Evolutionary conservation across 1,140 invertebrate genomes (phyloP).

Genomic region (Leguminivora glycinivorella): DNA sequence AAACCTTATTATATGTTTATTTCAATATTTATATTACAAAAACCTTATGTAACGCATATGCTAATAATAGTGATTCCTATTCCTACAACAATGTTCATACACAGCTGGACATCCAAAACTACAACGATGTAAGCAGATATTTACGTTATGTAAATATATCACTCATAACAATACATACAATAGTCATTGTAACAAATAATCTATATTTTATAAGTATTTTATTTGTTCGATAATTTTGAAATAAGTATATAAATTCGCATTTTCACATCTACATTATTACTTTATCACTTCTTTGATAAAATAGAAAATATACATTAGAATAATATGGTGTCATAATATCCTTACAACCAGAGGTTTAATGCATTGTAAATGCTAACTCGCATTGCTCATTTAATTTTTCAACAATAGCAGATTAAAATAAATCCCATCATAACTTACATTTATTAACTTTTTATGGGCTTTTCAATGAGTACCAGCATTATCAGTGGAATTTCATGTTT

Average conservation of each 20-base stretch:
- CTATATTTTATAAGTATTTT: background rate
- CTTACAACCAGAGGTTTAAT: background rate
- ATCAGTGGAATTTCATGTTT: background rate
- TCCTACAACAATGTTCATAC: background rate
- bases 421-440: background rate
- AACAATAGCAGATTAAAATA: background rate
- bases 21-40: too few relatives aligned
- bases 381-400: background rate
- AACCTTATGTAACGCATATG: too few relatives aligned
- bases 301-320: background rate
- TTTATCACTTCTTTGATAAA: background rate
- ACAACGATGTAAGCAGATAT: background rate
- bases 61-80: background rate
- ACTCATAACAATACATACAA: conserved; percentile 5
- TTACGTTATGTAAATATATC: background rate
- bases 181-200: background rate
- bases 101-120: background rate
- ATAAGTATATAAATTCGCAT: background rate
- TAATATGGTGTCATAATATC: background rate
- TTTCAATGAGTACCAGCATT: background rate
- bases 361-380: background rate
- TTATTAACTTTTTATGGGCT: background rate
- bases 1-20: too few relatives aligned
- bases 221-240: background rate
- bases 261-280: background rate